Evolutionary conservation across 2,888 invertebrate genomes (phyloP), one percentile per base, ranked within the genome.

Genomic region (Saturnia pavonia): DNA sequence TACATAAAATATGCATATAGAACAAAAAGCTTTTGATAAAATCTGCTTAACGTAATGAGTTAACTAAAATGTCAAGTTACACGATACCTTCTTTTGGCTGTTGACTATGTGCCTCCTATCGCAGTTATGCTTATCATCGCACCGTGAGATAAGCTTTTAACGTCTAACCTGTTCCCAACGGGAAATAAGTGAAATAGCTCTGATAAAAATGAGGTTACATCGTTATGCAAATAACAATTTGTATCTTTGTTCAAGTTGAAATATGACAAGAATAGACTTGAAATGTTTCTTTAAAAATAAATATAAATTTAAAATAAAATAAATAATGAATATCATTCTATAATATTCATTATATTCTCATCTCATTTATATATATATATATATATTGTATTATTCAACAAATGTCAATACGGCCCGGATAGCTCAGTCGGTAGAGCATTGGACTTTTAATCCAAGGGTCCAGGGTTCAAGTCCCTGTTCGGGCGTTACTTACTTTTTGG

Each of bases 391-490:
- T 14, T 12, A 27, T 68, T 68, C 57, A 40, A 9, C 11, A 11
- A 12, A 40, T 7, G 2, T 19, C 2, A n/a, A 16, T 19, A 65
- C 76, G 86, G 94, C 94, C 94, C 94, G 94, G 94, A 94, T 94
- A 94, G 94, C 94, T 94, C 94, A 94, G 94, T 94, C 94, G 94
- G 94, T 94, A 94, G 94, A 94, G 94, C 93, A 93, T 94, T 92
- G 93, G 93, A 92, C 93, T 93, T 92, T 92, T 94, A 94, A 94
- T 94, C 94, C 94, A 93, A 94, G 94, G 94, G 94, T 94, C 93
- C 93, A 94, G 94, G 94, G 94, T 94, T 94, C 94, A 94, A 94
- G 94, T 94, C 94, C 94, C 94, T 94, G 93, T 94, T 91, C 92
- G 94, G 93, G 93, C 92, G 94, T 76, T 19, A 0, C 8, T 6